Base-by-base conservation (phyloP, 2,113 vertebrate genomes). In the Spheniscus mendiculus region DNA sequence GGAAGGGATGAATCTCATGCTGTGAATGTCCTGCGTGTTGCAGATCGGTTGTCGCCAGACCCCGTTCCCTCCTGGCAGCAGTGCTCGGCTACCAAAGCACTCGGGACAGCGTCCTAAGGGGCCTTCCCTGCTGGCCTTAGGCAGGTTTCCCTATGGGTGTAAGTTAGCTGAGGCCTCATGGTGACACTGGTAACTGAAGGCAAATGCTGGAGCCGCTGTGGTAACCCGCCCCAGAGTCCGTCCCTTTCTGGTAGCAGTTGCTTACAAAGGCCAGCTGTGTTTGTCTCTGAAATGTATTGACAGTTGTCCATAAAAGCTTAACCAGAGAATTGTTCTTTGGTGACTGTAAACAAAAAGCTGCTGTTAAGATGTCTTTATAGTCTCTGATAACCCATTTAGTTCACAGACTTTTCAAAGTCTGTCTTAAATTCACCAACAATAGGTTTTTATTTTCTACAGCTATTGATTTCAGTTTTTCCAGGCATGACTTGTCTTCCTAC, bases 11-110 rank as follows among this genome's bases (percentile, higher is more conserved):
- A 22, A 1, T 63, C 6, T 14, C 47, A 2, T 2, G 27, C 29
- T 5, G 22, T 0, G n/a, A 16, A 15, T 22, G 63, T 7, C 29
- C 45, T 10, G 30, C 8, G 2, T 4, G 30, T 22, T 42, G 67
- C 49, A 2, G 17, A 2, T 22, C 5, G 38, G 67, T n/a, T 42
- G 1, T 8, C 27, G 62, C n/a, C 53, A 40, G 49, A 32, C 45
- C n/a, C 29, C 14, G 0, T 27, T 56, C 17, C n/a, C 12, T 15
- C 13, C 17, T 4, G 63, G 67, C 49, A 29, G 45, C 56, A 5
- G 44, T 1, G 32, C 32, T 63, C 23, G 0, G 80, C 34, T 23
- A 0, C 10, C n/a, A 0, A 11, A 23, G 67, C 23, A 4, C 13
- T 29, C 25, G 18, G 77, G 50, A 38, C 91, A 23, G 47, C 15